These are phyloP conservation scores for Neodiprion fabricii DNA, from an alignment of 1,140 invertebrate species.

Conservation along the genomic window DNA sequence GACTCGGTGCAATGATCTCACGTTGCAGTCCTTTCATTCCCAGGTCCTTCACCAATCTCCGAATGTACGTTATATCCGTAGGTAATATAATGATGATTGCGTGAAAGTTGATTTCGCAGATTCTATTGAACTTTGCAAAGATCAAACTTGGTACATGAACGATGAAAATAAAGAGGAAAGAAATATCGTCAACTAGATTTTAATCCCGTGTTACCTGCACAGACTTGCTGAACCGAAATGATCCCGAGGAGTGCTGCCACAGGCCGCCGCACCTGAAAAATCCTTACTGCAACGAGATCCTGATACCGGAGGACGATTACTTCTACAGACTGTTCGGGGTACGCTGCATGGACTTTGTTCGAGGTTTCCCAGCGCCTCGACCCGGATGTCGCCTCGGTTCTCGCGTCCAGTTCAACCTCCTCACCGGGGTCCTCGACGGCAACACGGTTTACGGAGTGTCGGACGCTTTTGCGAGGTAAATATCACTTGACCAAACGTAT, in stretches of 20 bases:
- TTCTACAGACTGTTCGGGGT: slow-evolving; percentile 87
- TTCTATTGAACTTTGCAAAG: background rate
- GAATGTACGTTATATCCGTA: too few species aligned
- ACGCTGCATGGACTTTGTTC: slow-evolving; percentile 86
- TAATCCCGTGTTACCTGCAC: background rate
- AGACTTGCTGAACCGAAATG: slow-evolving; percentile 85
- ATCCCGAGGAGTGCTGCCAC: slow-evolving; percentile 88
- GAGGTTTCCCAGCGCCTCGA: slow-evolving; percentile 82
- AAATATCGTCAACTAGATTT: too few species aligned
- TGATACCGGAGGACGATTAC: slow-evolving; percentile 88
- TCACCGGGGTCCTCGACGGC: slow-evolving; percentile 82
- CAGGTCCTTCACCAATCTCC: too few species aligned
- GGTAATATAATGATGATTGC: background rate
- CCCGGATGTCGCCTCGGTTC: slow-evolving; percentile 85
- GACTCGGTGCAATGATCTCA: too few species aligned
- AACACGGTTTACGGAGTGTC: slow-evolving; percentile 87
- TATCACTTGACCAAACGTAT: background rate
- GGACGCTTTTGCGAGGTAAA: slow-evolving; percentile 75
- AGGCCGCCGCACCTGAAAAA: slow-evolving; percentile 79
- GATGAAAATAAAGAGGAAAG: too few species aligned
- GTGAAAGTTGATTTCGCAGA: background rate
- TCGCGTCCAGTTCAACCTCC: slow-evolving; percentile 79
- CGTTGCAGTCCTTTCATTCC: too few species aligned
- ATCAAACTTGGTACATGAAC: background rate
- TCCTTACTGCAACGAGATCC: slow-evolving; percentile 91